Evolutionary conservation across 2,888 invertebrate genomes (phyloP), one percentile per base, ranked within the genome.

Genomic region (Drosophila neutralis): DNA sequence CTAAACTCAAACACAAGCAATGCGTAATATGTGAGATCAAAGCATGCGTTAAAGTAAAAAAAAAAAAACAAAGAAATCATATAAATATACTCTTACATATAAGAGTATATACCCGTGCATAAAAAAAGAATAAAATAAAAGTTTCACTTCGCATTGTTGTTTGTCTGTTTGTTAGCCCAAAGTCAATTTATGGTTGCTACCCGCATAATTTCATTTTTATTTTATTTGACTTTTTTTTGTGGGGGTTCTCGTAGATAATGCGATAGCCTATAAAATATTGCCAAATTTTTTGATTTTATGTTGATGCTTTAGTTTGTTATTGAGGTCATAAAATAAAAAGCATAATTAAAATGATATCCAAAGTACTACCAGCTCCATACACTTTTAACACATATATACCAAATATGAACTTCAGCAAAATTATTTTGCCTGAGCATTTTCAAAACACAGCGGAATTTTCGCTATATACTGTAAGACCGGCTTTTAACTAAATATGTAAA

Each of bases 131-230:
- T 48, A 53, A 61, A 68, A 54, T 21, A 72, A 86, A 86, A 64
- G 73, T 80, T 76, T 74, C 29, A 33, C 42, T 62, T 62, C 36
- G 36, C n/a, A 56, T 76, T 69, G 52, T 69, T 70, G 53, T 61
- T 72, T 75, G 54, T 68, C 66, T 63, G 59, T 75, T 73, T 68
- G 66, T 58, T 67, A 53, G 49, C 51, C 64, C 61, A 69, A 85
- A 88, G 78, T 83, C 73, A 88, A 83, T 86, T 86, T 88, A 83
- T 83, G 88, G 78, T 69, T 80, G 74, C 64, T 58, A 52, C 76
- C 74, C 78, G 76, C 86, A 88, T 86, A 86, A 86, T 78, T 83
- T 83, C 52, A 71, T 78, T 83, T 83, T 86, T 49, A 42, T 76
- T 80, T 66, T 66, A 57, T 73, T 69, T 56, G 53, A 45, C 35